Conservation (phyloP, 2,113 vertebrate genomes). For the Protomyctophum bolini region DNA sequence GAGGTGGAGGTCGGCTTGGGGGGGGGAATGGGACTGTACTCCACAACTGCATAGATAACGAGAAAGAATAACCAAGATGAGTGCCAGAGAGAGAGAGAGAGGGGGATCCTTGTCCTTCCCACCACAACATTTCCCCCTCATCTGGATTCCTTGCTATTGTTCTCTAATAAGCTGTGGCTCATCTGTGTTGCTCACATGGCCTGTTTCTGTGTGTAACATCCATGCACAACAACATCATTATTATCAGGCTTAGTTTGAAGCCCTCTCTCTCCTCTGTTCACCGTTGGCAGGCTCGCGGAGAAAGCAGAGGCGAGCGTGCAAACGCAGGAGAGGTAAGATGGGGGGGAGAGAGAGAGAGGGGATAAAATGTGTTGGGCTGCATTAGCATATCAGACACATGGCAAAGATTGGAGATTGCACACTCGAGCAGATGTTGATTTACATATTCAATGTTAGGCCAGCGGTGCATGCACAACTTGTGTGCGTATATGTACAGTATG, state of each 20-base stretch:
- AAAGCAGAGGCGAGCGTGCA: conserved; percentile 47
- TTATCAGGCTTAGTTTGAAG: conserved; percentile 76
- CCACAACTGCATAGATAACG: conserved; percentile 41
- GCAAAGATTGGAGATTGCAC: conserved; percentile 75
- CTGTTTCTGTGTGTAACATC: conserved; percentile 72
- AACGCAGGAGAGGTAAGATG: conserved; percentile 20
- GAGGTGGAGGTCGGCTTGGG: no score
- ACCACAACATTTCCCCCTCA: conserved; percentile 34
- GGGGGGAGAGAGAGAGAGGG: background rate
- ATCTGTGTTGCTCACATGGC: conserved; percentile 58
- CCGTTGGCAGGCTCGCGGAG: conserved; percentile 64
- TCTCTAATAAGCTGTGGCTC: conserved; percentile 71
- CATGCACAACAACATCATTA: conserved; percentile 78
- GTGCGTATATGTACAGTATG: conserved; percentile 28
- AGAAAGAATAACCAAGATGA: conserved; percentile 26
- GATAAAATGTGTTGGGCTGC: conserved; percentile 57
- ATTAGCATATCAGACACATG: conserved; percentile 83
- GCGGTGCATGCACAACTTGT: conserved; percentile 58
- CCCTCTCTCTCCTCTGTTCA: conserved; percentile 67
- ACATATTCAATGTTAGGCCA: conserved; percentile 77
- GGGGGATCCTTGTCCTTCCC: conserved; percentile 59
- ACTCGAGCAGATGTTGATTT: conserved; percentile 83
- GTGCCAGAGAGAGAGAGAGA: conserved; percentile 29
- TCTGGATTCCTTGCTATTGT: conserved; percentile 62
- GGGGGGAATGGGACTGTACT: background rate